phyloP scores from a whole-genome alignment of 2,113 vertebrate genomes.

The Psophia crepitans region DNA sequence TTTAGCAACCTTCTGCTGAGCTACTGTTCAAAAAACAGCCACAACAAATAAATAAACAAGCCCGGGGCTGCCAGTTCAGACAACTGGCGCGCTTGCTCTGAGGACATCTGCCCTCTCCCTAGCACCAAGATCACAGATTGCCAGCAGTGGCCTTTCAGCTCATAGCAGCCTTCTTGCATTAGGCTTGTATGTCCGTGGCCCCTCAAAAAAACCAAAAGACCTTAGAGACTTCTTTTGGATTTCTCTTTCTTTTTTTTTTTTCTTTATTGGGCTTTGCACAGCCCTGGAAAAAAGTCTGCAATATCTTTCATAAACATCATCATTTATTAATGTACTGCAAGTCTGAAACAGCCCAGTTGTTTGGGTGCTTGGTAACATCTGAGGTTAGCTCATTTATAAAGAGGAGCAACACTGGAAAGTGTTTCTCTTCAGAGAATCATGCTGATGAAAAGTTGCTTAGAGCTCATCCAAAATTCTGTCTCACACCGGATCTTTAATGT shows the following conservation, averaged over 20 bases:
- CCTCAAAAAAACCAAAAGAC: not conserved
- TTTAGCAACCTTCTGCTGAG: not conserved
- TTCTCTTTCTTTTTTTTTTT: not conserved
- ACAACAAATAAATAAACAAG: not conserved
- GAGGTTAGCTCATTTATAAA: conserved; percentile 57
- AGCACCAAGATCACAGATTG: not conserved
- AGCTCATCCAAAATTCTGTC: conserved; percentile 63
- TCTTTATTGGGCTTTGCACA: not conserved
- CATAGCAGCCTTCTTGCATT: not conserved
- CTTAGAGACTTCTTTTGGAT: not conserved
- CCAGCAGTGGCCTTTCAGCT: not conserved
- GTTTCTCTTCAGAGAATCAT: conserved; percentile 59
- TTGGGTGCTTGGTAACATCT: conserved; percentile 54
- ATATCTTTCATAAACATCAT: conserved; percentile 44
- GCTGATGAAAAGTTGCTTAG: conserved; percentile 69
- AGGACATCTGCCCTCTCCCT: conserved; percentile 9
- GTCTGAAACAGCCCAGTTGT: conserved; percentile 43
- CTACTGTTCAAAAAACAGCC: not conserved
- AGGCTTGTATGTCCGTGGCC: not conserved
- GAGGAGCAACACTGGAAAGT: conserved; percentile 60
- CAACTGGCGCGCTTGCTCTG: not conserved
- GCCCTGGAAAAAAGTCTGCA: conserved; percentile 36
- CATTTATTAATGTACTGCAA: conserved; percentile 52
- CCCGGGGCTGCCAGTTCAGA: not conserved
- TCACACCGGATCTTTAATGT: conserved; percentile 50